Evolutionary conservation across 2,797 vertebrate species (phyloP).

Genomic region (Squalus acanthias): DNA sequence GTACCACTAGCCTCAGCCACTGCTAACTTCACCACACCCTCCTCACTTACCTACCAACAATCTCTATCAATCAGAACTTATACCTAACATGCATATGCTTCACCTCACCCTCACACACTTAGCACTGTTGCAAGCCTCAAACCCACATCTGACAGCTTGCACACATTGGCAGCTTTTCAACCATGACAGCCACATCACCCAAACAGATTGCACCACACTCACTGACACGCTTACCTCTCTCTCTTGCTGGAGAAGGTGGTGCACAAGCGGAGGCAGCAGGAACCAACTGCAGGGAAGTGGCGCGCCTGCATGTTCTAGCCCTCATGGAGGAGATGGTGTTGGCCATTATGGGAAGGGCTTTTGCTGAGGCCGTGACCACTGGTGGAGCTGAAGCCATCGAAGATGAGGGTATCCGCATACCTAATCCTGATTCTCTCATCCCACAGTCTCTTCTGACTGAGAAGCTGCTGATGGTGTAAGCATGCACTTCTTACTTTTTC

Average conservation of each 20-base stretch:
- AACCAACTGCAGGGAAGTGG: not conserved
- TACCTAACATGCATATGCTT: not conserved
- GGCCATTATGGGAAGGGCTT: not conserved
- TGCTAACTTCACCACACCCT: not conserved
- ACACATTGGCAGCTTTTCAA: not conserved
- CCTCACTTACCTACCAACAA: not conserved
- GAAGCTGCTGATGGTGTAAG: not conserved
- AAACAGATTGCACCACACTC: not conserved
- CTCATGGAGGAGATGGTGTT: not conserved
- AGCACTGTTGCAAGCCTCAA: not conserved
- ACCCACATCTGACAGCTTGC: not conserved
- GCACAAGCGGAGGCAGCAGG: not conserved
- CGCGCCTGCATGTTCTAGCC: not conserved
- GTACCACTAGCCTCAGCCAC: not conserved
- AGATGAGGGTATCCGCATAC: not conserved
- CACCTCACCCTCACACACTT: not conserved
- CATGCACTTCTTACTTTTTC: not conserved
- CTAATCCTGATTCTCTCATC: not conserved
- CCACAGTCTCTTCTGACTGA: not conserved
- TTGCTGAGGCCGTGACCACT: not conserved
- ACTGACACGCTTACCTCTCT: not conserved
- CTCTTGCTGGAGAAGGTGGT: not conserved
- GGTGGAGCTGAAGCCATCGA: not conserved
- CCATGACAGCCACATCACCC: not conserved
- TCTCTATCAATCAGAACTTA: too few relatives aligned